Conservation (phyloP, 2,888 invertebrate genomes). For the Pachycephus smyrnensis region DNA sequence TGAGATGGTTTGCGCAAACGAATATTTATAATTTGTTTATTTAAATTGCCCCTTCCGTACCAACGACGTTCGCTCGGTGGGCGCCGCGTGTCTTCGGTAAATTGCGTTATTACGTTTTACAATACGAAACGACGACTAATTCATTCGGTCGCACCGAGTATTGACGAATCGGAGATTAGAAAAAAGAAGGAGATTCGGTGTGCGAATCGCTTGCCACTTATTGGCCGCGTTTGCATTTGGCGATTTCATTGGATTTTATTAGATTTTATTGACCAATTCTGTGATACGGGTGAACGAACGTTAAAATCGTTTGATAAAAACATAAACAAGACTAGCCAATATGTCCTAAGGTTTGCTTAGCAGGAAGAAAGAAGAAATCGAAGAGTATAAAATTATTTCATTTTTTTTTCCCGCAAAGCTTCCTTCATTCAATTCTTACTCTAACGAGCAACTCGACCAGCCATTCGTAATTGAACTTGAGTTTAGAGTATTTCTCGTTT, state of each 20-base stretch:
- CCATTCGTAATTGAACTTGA: conserved; percentile 34
- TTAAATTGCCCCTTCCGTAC: conserved; percentile 55
- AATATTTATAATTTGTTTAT: conserved; percentile 67
- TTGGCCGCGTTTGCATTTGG: not conserved
- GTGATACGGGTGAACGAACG: not conserved
- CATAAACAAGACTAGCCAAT: not conserved
- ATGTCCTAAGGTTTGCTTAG: not conserved
- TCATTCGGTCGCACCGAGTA: not conserved
- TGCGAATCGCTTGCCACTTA: not conserved
- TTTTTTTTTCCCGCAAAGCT: not conserved
- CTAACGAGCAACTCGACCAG: conserved; percentile 38
- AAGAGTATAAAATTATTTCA: not conserved
- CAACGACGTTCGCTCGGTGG: conserved; percentile 21
- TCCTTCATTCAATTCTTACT: conserved; percentile 21
- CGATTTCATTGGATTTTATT: not conserved
- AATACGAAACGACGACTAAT: not conserved
- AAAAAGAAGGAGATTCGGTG: not conserved
- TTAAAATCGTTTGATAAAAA: not conserved
- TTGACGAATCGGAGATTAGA: not conserved
- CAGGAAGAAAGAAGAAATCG: not conserved
- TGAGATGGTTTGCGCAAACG: conserved; percentile 61
- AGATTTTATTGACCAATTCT: not conserved
- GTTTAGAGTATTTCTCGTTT: conserved; percentile 30
- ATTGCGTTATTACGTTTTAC: conserved; percentile 62
- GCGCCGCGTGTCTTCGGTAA: conserved; percentile 50